These are phyloP conservation scores for Nothoprocta perdicaria DNA, from an alignment of 2,113 vertebrate genomes.

Conservation along the genomic window DNA sequence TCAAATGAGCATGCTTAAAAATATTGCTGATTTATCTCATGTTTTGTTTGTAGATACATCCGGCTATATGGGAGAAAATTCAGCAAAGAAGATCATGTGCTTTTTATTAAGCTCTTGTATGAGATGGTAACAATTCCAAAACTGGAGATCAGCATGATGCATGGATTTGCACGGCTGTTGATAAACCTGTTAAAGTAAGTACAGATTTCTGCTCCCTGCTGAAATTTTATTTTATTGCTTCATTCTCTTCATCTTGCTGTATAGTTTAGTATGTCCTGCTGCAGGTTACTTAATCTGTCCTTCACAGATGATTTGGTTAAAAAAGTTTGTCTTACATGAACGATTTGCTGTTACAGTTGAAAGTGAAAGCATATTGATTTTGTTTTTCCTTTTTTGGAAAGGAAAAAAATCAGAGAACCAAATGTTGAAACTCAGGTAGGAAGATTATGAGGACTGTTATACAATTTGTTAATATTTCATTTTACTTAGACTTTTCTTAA, in stretches of 20 bases:
- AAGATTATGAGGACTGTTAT: neutral
- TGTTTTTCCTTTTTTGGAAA: neutral
- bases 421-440: neutral
- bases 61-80: slow-evolving; percentile 97
- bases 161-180: slow-evolving; percentile 93
- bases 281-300: neutral
- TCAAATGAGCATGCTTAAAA: neutral
- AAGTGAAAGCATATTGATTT: neutral
- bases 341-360: neutral
- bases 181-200: slow-evolving; percentile 96
- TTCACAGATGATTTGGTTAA: neutral
- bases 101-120: slow-evolving; percentile 94
- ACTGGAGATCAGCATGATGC: slow-evolving; percentile 98
- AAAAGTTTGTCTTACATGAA: neutral
- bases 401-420: neutral
- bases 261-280: neutral
- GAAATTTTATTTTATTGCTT: neutral
- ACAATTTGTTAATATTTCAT: neutral
- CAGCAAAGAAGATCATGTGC: slow-evolving; percentile 97
- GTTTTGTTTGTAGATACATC: slow-evolving; percentile 85
- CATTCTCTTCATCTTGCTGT: neutral
- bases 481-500: neutral
- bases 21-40: neutral
- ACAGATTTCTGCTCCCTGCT: neutral
- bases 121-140: slow-evolving; percentile 94